A percentile compares a stretch with the other conserved stretches of the same genome.
Evolutionary conservation across 2,113 vertebrate species (phyloP).

Genomic region (Motacilla alba): DNA sequence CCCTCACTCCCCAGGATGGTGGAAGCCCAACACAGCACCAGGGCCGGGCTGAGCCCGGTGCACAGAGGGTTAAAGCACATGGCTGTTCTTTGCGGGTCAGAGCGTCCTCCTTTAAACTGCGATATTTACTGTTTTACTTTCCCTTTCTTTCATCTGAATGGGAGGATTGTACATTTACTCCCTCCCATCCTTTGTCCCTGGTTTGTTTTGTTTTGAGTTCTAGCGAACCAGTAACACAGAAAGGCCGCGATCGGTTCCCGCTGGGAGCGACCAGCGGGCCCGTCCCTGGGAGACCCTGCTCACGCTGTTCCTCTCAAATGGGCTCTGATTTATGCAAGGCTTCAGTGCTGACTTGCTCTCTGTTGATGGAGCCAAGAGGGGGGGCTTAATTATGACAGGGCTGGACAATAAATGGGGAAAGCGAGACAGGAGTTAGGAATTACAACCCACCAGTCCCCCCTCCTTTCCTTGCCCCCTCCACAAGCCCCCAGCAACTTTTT

Average conservation of each 20-base stretch:
- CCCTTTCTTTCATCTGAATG: slow-evolving; percentile 70
- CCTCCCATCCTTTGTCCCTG: slow-evolving; percentile 51
- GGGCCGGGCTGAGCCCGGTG: background rate
- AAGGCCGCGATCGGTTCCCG: slow-evolving; percentile 42
- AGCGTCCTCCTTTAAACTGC: slow-evolving; percentile 51
- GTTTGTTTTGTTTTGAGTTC: slow-evolving; percentile 67
- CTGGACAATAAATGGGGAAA: slow-evolving; percentile 56
- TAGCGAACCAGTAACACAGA: slow-evolving; percentile 54
- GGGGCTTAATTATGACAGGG: slow-evolving; percentile 55
- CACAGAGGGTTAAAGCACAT: slow-evolving; percentile 33
- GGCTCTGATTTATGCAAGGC: slow-evolving; percentile 59
- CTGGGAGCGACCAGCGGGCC: slow-evolving; percentile 48
- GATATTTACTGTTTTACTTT: slow-evolving; percentile 70
- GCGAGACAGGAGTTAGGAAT: slow-evolving; percentile 59
- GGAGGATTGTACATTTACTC: slow-evolving; percentile 65
- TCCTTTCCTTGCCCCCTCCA: background rate
- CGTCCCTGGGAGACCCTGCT: slow-evolving; percentile 58
- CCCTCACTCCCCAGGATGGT: background rate
- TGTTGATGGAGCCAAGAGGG: slow-evolving; percentile 41
- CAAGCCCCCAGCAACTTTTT: slow-evolving; percentile 26
- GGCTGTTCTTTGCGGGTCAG: slow-evolving; percentile 52
- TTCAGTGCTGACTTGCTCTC: slow-evolving; percentile 57
- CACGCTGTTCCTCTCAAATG: slow-evolving; percentile 55
- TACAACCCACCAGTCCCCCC: slow-evolving; percentile 6
- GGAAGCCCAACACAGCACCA: accelerated